These are phyloP conservation scores for Paracanthobrama guichenoti DNA, from an alignment of 2,113 vertebrate genomes.

Conservation along the genomic window DNA sequence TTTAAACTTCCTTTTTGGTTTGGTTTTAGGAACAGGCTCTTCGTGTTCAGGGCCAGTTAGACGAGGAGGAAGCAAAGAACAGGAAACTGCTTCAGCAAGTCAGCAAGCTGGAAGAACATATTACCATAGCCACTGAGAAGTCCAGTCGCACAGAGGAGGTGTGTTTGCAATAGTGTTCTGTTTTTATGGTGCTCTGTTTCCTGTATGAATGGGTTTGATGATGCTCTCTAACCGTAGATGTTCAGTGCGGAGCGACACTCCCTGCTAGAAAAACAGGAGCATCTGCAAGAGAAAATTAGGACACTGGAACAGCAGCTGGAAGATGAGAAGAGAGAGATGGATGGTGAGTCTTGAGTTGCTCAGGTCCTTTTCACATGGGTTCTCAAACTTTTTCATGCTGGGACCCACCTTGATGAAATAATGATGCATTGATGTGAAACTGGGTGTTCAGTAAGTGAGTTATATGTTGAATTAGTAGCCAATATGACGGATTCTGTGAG, in stretches of 20 bases:
- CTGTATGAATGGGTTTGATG: not conserved
- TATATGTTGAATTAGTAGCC: not conserved
- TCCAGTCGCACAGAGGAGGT: slow-evolving; percentile 67
- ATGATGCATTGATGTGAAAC: not conserved
- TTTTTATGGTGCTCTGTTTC: not conserved
- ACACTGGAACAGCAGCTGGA: slow-evolving; percentile 79
- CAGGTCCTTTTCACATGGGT: not conserved
- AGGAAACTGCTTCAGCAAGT: slow-evolving; percentile 85
- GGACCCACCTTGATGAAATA: not conserved
- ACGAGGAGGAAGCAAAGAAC: slow-evolving; percentile 86
- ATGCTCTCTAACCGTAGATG: slow-evolving; percentile 69
- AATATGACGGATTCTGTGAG: not conserved
- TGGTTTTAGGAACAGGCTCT: slow-evolving; percentile 82
- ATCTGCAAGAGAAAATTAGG: slow-evolving; percentile 72
- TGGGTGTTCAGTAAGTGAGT: not conserved
- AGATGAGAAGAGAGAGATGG: slow-evolving; percentile 65
- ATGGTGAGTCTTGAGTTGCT: slow-evolving; percentile 72
- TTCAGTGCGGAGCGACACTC: slow-evolving; percentile 81
- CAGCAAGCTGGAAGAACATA: slow-evolving; percentile 86
- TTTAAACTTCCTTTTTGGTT: not conserved
- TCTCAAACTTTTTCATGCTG: not conserved
- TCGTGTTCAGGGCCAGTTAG: slow-evolving; percentile 80
- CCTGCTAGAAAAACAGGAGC: slow-evolving; percentile 77
- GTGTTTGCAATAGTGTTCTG: not conserved
- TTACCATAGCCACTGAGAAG: slow-evolving; percentile 78